Conservation (phyloP, 2,113 vertebrate species). For the Bambusicola thoracicus region DNA sequence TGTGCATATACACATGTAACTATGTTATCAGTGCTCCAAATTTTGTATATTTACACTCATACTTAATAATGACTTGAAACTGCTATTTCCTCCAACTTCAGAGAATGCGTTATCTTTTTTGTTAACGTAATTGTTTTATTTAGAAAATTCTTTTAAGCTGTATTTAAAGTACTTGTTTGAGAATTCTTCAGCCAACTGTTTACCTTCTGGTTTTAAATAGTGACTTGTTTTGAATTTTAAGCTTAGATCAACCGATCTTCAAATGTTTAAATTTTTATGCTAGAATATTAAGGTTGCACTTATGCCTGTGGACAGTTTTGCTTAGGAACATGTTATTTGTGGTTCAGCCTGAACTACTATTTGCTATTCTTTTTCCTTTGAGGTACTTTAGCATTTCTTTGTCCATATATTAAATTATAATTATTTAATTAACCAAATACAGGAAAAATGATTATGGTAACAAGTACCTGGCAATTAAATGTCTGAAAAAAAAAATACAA, state of each 20-base stretch:
- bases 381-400: background rate
- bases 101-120: background rate
- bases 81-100: background rate
- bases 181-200: background rate
- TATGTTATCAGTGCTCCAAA: background rate
- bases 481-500: background rate
- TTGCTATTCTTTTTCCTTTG: background rate
- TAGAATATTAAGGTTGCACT: background rate
- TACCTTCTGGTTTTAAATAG: background rate
- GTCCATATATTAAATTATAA: background rate
- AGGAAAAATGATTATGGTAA: background rate
- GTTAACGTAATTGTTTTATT: background rate
- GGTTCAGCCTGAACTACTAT: background rate
- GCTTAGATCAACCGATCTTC: background rate
- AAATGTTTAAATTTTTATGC: background rate
- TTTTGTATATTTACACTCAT: background rate
- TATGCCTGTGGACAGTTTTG: background rate
- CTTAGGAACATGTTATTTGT: background rate
- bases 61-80: background rate
- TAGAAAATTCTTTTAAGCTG: background rate
- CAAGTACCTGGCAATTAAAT: conserved; percentile 32
- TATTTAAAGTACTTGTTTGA: background rate
- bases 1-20: background rate
- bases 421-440: background rate
- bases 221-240: background rate